Evolutionary conservation across 2,888 invertebrate genomes (phyloP).

Genomic region (Leucozona laternaria): DNA sequence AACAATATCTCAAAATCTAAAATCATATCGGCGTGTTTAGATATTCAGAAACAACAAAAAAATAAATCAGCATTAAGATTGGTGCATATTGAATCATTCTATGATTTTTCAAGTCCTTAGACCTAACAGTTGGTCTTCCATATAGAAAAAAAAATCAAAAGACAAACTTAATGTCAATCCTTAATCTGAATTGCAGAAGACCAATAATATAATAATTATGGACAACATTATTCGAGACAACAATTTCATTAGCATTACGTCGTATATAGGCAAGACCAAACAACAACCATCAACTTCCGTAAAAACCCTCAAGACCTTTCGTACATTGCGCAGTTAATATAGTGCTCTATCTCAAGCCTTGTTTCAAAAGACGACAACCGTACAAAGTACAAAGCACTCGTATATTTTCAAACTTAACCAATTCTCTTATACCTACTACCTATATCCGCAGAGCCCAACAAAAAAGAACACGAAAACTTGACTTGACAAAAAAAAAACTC

Average conservation of each 20-base stretch:
- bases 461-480: constrained; percentile 1
- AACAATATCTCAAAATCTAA: no score
- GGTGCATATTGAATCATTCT: no score
- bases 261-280: constrained; percentile 3
- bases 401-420: constrained; percentile 27
- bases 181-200: neutral
- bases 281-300: constrained; percentile 14
- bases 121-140: neutral
- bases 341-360: constrained; percentile 56
- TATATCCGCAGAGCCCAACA: neutral
- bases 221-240: constrained; percentile 54
- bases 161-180: neutral
- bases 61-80: no score
- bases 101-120: neutral
- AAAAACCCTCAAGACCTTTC: neutral
- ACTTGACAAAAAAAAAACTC: constrained; percentile 32
- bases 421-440: constrained; percentile 5
- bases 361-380: constrained; percentile 68
- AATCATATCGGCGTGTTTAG: no score
- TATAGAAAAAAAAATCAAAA: neutral
- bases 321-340: constrained; percentile 53
- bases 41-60: no score
- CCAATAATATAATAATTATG: constrained; percentile 45
- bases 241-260: constrained; percentile 59
- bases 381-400: constrained; percentile 73